A percentile compares a stretch with the other conserved stretches of the same genome.
These are phyloP conservation scores for Augiades crinisus DNA, from an alignment of 2,888 invertebrate species.

Conservation along the genomic window DNA sequence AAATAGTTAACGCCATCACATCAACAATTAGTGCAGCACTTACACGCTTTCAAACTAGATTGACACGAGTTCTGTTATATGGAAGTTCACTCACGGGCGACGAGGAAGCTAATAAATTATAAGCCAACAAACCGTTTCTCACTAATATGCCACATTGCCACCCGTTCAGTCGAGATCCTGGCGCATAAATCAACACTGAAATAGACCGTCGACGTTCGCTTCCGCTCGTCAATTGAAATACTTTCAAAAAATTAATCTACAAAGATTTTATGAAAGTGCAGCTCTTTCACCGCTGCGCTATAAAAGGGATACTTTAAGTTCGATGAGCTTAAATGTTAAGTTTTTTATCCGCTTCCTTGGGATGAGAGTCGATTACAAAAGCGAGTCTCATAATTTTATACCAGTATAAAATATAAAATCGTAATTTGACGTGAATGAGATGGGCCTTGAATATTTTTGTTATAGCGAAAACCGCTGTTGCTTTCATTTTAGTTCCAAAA, in stretches of 20 bases:
- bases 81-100: conserved; percentile 39
- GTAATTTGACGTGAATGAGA: conserved; percentile 8
- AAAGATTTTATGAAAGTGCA: conserved; percentile 51
- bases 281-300: conserved; percentile 40
- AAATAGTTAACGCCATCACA: conserved; percentile 32
- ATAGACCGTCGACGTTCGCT: conserved; percentile 62
- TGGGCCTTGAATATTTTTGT: conserved; percentile 6
- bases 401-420: conserved; percentile 21
- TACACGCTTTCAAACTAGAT: conserved; percentile 40
- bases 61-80: conserved; percentile 43
- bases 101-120: conserved; percentile 60
- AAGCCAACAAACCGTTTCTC: conserved; percentile 58
- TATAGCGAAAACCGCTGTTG: conserved; percentile 8
- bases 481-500: neutral
- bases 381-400: conserved; percentile 32
- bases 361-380: conserved; percentile 39
- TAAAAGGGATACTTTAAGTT: conserved; percentile 46
- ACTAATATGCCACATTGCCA: conserved; percentile 67
- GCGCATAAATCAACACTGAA: conserved; percentile 72
- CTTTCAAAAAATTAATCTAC: conserved; percentile 55
- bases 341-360: conserved; percentile 42
- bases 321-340: conserved; percentile 41
- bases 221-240: conserved; percentile 64
- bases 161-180: conserved; percentile 53
- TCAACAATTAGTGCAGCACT: conserved; percentile 38